These are phyloP conservation scores for Anagyrus pseudococci DNA, from an alignment of 2,888 invertebrate species.

Conservation along the genomic window DNA sequence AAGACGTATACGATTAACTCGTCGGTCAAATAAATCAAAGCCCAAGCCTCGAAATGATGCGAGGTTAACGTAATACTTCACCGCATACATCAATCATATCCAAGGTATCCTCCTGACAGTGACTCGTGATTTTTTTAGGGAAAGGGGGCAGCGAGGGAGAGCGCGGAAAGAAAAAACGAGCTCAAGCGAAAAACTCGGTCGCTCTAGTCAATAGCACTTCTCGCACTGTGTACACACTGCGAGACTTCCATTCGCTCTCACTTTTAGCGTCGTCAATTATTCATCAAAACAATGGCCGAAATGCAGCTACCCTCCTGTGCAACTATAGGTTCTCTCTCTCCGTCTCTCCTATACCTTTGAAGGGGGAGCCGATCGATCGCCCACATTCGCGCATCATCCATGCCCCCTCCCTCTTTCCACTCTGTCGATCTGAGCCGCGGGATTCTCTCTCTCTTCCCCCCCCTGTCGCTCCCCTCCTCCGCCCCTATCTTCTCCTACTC, in stretches of 20 bases:
- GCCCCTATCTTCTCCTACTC: too few species aligned
- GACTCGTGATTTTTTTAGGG: too few species aligned
- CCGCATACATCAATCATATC: too few species aligned
- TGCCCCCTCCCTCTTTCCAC: neutral
- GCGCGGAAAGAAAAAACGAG: neutral
- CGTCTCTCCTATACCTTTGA: neutral
- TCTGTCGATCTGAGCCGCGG: neutral
- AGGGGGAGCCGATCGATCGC: conserved; percentile 18
- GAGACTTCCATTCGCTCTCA: neutral
- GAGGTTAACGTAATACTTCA: too few species aligned
- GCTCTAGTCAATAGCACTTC: neutral
- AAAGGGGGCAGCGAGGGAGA: too few species aligned
- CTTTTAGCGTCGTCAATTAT: conserved; percentile 22
- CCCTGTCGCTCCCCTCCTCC: neutral
- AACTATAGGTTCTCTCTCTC: neutral
- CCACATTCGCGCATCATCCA: neutral
- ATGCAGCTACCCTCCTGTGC: neutral
- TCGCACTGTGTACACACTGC: too few species aligned
- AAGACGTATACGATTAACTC: too few species aligned
- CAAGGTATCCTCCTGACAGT: too few species aligned
- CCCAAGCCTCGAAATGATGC: too few species aligned
- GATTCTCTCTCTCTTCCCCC: neutral
- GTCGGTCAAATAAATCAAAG: too few species aligned
- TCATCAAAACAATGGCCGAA: conserved; percentile 24
- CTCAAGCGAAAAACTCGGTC: too few species aligned